These are phyloP conservation scores for Calameuta filiformis DNA, from an alignment of 2,888 invertebrate species.

Conservation along the genomic window DNA sequence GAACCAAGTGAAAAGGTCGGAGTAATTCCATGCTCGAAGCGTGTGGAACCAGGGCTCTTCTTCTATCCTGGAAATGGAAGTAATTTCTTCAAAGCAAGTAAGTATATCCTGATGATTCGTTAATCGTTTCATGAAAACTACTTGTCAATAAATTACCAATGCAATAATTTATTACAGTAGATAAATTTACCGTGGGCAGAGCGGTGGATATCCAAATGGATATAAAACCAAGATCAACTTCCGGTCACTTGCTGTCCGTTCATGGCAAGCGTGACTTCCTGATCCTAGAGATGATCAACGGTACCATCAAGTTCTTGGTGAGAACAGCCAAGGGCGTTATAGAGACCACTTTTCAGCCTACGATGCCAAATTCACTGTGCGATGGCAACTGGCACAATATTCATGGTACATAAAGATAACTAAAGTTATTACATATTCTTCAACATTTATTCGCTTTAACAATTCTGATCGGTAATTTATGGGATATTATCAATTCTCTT, in stretches of 20 bases:
- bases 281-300: conserved; percentile 88
- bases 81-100: conserved; percentile 74
- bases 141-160: not conserved
- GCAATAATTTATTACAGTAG: conserved; percentile 66
- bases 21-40: conserved; percentile 82
- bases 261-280: conserved; percentile 87
- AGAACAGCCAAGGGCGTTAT: conserved; percentile 84
- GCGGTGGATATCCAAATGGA: conserved; percentile 85
- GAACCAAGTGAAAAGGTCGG: conserved; percentile 71
- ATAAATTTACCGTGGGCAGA: conserved; percentile 82
- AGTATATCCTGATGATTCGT: conserved; percentile 35
- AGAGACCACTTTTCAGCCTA: conserved; percentile 76
- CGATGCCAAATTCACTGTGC: conserved; percentile 79
- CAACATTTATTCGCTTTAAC: not conserved
- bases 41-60: conserved; percentile 85
- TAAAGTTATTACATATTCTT: not conserved
- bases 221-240: conserved; percentile 85
- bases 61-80: conserved; percentile 82
- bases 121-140: not conserved
- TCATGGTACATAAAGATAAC: conserved; percentile 69
- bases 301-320: conserved; percentile 84
- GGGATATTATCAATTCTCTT: not conserved
- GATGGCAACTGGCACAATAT: conserved; percentile 97
- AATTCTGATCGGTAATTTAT: not conserved
- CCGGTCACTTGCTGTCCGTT: conserved; percentile 88